Conservation (phyloP, 53 echinoderm and acorn worm species). For the Antedon mediterranea region DNA sequence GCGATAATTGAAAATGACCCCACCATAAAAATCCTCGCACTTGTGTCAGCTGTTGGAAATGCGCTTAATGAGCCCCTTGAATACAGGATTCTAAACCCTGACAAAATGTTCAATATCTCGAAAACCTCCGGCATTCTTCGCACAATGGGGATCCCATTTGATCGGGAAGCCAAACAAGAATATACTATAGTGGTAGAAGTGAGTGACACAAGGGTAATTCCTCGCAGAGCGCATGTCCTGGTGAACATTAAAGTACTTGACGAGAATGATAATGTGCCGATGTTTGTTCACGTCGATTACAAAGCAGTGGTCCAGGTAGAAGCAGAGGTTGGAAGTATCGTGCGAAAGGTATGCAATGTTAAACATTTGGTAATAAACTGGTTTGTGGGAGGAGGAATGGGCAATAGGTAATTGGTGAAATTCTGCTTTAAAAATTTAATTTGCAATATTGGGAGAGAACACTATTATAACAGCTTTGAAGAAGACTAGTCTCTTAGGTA, state of each 20-base stretch:
- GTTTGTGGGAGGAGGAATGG: too few relatives aligned
- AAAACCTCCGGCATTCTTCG: conserved; percentile 62
- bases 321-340: conserved; percentile 70
- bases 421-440: too few relatives aligned
- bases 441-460: too few relatives aligned
- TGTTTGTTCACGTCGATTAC: conserved; percentile 82
- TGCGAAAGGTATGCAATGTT: conserved; percentile 37
- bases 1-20: conserved; percentile 70
- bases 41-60: conserved; percentile 68
- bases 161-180: conserved; percentile 54
- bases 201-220: conserved; percentile 25
- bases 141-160: conserved; percentile 69
- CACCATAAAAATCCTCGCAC: conserved; percentile 48
- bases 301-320: conserved; percentile 96
- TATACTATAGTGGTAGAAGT: conserved; percentile 84
- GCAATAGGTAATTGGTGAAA: too few relatives aligned
- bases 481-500: too few relatives aligned
- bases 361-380: too few relatives aligned
- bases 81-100: conserved; percentile 77
- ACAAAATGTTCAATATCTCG: conserved; percentile 63
- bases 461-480: too few relatives aligned
- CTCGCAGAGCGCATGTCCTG: conserved; percentile 65
- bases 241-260: conserved; percentile 71
- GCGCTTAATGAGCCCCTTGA: conserved; percentile 71
- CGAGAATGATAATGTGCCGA: conserved; percentile 77